A percentile compares a stretch with the other conserved stretches of the same genome.
These are phyloP conservation scores for Peromyscus aztecus DNA, from an alignment of 2,797 vertebrate species.

Conservation along the genomic window DNA sequence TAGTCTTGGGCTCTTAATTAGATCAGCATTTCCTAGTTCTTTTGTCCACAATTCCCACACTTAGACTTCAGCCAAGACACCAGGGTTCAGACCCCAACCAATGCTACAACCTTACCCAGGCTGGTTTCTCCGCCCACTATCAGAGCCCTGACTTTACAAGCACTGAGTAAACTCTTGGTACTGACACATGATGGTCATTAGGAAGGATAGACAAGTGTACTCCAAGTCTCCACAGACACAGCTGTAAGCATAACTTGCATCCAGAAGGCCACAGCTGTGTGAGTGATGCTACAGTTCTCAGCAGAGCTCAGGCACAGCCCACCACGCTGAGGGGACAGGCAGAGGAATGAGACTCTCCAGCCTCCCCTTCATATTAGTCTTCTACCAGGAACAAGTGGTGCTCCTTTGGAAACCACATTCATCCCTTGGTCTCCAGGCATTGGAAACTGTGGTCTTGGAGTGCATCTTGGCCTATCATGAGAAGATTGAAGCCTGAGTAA, in stretches of 20 bases:
- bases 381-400: background rate
- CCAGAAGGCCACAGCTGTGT: background rate
- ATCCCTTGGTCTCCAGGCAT: background rate
- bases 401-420: background rate
- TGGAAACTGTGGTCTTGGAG: background rate
- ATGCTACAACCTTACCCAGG: background rate
- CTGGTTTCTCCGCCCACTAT: background rate
- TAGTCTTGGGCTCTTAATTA: background rate
- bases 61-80: background rate
- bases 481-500: background rate
- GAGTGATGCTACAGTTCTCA: background rate
- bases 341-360: background rate
- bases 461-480: rapidly evolving
- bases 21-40: background rate
- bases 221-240: background rate
- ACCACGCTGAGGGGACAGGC: too few relatives aligned
- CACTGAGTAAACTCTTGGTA: background rate
- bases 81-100: background rate
- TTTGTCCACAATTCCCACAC: background rate
- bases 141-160: background rate
- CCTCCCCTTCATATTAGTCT: background rate
- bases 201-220: background rate
- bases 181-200: background rate
- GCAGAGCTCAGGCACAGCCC: background rate
- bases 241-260: background rate